Evolutionary conservation across 2,888 invertebrate genomes (phyloP).

Genomic region (Lathronympha strigana): DNA sequence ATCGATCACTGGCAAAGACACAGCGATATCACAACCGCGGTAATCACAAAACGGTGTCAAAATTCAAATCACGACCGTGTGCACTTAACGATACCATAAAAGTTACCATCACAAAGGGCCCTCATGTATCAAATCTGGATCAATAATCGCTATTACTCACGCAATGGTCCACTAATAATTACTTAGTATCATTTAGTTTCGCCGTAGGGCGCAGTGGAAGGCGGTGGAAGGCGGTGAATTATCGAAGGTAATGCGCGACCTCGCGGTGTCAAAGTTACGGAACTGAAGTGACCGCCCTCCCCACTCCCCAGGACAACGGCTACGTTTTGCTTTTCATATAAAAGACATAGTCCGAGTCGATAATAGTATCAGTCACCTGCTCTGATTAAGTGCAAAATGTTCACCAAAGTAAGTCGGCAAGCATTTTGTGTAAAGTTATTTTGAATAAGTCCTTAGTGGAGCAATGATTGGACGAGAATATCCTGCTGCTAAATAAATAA

Average conservation of each 20-base stretch:
- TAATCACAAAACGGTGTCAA: neutral
- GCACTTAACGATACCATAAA: neutral
- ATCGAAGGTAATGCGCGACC: constrained; percentile 74
- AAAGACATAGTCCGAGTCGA: constrained; percentile 74
- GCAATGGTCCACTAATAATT: constrained; percentile 51
- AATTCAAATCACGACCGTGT: neutral
- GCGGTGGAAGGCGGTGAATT: constrained; percentile 62
- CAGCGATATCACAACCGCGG: too few species aligned
- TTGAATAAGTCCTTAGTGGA: constrained; percentile 23
- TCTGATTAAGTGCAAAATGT: constrained; percentile 82
- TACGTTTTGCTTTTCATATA: constrained; percentile 83
- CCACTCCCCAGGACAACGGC: constrained; percentile 72
- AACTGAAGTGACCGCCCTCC: constrained; percentile 78
- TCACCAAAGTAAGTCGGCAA: constrained; percentile 76
- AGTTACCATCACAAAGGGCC: constrained; percentile 37
- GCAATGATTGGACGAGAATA: too few species aligned
- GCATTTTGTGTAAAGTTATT: constrained; percentile 25
- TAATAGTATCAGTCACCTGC: constrained; percentile 82
- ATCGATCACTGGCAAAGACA: too few species aligned
- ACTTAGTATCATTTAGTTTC: constrained; percentile 41
- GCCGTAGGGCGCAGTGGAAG: constrained; percentile 53
- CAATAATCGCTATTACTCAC: constrained; percentile 57
- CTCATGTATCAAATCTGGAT: constrained; percentile 49
- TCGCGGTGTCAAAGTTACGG: constrained; percentile 84
- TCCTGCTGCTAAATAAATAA: neutral